Percentiles rank a stretch among this genome's conserved stretches.
phyloP scores from a whole-genome alignment of 2,888 invertebrate genomes.

The Seira sanloemensis region DNA sequence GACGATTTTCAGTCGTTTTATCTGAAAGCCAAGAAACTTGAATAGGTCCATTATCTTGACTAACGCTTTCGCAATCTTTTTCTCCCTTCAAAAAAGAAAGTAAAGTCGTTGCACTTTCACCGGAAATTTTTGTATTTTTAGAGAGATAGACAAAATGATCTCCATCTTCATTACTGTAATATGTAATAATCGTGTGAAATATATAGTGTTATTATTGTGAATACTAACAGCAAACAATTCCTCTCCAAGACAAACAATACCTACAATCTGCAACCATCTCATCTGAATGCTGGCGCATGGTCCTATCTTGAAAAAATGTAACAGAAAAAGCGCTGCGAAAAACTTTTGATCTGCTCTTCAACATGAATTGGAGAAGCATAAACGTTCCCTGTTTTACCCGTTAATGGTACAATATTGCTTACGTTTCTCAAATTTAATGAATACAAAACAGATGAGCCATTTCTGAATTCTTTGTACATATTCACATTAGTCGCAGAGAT shows the following conservation, averaged over 20 bases:
- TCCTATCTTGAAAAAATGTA: constrained; percentile 9
- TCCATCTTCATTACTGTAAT: constrained; percentile 7
- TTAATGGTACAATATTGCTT: not conserved
- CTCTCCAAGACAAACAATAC: not conserved
- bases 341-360: constrained; percentile 12
- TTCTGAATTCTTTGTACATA: too few relatives aligned
- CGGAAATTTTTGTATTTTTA: constrained; percentile 49
- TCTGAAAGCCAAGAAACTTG: constrained; percentile 48
- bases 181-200: constrained; percentile 19
- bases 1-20: constrained; percentile 18
- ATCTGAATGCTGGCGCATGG: not conserved
- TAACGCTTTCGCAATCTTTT: constrained; percentile 42
- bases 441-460: constrained; percentile 27
- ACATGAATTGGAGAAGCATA: constrained; percentile 34
- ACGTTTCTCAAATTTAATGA: constrained; percentile 38
- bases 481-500: constrained; percentile 13
- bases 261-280: not conserved
- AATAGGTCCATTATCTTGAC: constrained; percentile 54
- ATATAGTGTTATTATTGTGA: constrained; percentile 32
- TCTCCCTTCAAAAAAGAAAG: not conserved
- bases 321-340: constrained; percentile 15
- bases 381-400: too few relatives aligned
- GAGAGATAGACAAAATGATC: constrained; percentile 22
- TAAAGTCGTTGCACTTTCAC: not conserved
- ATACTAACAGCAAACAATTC: constrained; percentile 41